Evolutionary conservation across 2,113 vertebrate genomes (phyloP), one percentile per base, ranked within the genome.

Genomic region (Myanophis thanlyinensis): DNA sequence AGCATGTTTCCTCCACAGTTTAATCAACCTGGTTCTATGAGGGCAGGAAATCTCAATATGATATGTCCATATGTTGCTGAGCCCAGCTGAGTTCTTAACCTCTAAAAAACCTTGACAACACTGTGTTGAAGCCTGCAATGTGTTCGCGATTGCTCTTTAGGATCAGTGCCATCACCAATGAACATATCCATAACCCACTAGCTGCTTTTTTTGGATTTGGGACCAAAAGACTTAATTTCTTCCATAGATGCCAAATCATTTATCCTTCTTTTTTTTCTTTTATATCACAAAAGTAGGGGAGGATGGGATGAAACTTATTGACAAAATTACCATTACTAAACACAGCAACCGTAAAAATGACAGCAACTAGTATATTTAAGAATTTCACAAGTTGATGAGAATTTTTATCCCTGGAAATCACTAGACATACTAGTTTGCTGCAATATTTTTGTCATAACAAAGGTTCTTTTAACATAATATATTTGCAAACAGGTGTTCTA

Each of bases 211-310:
- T 92, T 87, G 94, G 88, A 84, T 85, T 89, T 40, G 30, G 8
- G 87, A 93, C 53, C 93, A 94, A 87, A 95, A 94, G 84, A 86
- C 89, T 94, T 95, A 94, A 95, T 95, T 94, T 91, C 46, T 93
- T 84, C 91, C 88, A 85, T 48, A 91, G 92, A 94, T n/a, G 22
- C 62, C 91, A 92, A 91, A n/a, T 20, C 88, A 93, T 53, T 89
- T 86, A 91, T 95, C 94, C 91, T 95, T 59, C 91, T 88, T 93
- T 51, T 87, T 93, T n/a, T 89, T 86, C 84, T 91, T 93, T 90
- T 93, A 88, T 95, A 96, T 88, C 93, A 87, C 94, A 94, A 93
- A 48, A 22, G 44, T 3, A 7, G 30, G 54, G 30, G 35, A 54
- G 90, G 44, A 80, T 25, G 47, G 8, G 73, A 89, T 23, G n/a